These are phyloP conservation scores for Corapipo altera DNA, from an alignment of 2,113 vertebrate genomes.

Conservation along the genomic window DNA sequence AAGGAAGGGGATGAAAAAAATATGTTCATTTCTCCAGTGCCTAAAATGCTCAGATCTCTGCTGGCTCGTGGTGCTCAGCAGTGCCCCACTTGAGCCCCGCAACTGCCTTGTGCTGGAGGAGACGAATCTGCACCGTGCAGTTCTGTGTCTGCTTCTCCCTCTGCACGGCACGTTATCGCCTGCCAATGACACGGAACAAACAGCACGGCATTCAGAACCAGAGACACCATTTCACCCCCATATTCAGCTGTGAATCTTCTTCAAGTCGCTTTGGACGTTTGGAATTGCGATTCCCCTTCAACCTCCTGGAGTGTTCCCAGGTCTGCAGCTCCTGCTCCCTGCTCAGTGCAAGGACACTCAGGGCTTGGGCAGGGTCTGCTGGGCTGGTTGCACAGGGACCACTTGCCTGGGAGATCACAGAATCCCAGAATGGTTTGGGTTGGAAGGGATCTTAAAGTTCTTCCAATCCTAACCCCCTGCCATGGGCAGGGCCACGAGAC, in stretches of 20 bases:
- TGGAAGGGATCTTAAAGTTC: neutral
- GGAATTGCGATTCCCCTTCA: neutral
- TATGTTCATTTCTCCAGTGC: neutral
- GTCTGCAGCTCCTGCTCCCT: neutral
- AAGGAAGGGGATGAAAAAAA: neutral
- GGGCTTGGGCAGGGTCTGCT: neutral
- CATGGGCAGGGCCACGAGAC: neutral
- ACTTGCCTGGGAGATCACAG: neutral
- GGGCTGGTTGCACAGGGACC: neutral
- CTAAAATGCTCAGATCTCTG: neutral
- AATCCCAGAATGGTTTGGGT: neutral
- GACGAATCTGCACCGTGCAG: neutral
- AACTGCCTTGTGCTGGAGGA: neutral
- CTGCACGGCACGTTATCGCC: neutral
- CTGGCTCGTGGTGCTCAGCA: neutral
- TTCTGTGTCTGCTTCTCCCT: conserved; percentile 17
- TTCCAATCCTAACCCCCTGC: neutral
- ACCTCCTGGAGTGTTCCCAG: neutral
- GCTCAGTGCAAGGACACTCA: neutral
- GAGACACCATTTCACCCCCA: conserved; percentile 1
- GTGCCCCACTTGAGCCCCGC: neutral
- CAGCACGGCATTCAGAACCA: neutral
- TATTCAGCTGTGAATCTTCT: conserved; percentile 6
- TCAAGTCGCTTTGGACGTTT: neutral
- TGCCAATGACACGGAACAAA: conserved; percentile 19